phyloP scores from a whole-genome alignment of 2,113 vertebrate genomes.

The human (Homo sapiens) region GRCh38 chr4:143694501-143695000 shows the following conservation, averaged over 20 bases:
- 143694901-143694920: not conserved
- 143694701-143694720: no score
- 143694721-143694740: not conserved
- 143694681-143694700: no score
- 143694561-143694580: no score
- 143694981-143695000: not conserved
- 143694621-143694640: no score
- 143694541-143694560: not conserved
- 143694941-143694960: not conserved
- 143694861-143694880: not conserved
- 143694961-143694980: not conserved
- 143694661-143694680: no score
- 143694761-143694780: not conserved
- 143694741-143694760: constrained; percentile 8
- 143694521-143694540: not conserved
- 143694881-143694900: not conserved
- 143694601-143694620: no score
- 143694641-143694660: no score
- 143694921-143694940: not conserved
- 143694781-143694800: not conserved
- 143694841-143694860: not conserved
- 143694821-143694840: not conserved
- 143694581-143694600: no score
- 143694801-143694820: not conserved
- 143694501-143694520: not conserved